These are phyloP conservation scores for Ciona savignyi DNA, from an alignment of 23 tunicate species.

Conservation along the genomic window DNA sequence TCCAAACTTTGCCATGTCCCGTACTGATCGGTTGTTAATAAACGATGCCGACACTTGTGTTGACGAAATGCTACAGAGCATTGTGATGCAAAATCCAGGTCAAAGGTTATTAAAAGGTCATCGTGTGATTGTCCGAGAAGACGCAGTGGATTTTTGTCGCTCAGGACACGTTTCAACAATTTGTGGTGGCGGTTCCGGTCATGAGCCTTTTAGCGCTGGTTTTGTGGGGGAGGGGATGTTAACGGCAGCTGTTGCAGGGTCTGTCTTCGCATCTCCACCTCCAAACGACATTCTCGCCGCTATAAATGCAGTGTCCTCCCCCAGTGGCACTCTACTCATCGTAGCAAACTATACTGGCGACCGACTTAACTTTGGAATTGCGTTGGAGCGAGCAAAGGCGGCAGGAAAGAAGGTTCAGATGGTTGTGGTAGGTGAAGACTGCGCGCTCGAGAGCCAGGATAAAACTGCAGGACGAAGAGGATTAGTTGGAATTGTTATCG, in stretches of 20 bases:
- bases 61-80: conserved; percentile 75
- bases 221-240: conserved; percentile 96
- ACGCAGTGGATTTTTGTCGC: conserved; percentile 22
- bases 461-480: conserved; percentile 92
- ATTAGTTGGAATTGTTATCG: conserved; percentile 68
- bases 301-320: conserved; percentile 49
- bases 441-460: conserved; percentile 74
- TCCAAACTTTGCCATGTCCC: too few relatives aligned
- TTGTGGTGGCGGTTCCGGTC: conserved; percentile 98
- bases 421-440: conserved; percentile 91
- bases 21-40: conserved; percentile 57
- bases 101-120: conserved; percentile 51
- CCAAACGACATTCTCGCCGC: conserved; percentile 88
- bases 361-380: conserved; percentile 95
- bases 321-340: conserved; percentile 61
- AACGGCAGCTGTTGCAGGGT: conserved; percentile 98
- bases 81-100: conserved; percentile 51
- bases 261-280: conserved; percentile 97
- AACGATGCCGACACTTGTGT: conserved; percentile 72
- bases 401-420: conserved; percentile 50
- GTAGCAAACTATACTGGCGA: conserved; percentile 99
- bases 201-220: conserved; percentile 99
- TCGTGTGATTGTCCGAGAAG: conserved; percentile 82
- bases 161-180: conserved; percentile 40
- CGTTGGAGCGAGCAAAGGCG: conserved; percentile 77